phyloP scores from a whole-genome alignment of 2,888 invertebrate species.

The Drosophila subquinaria region DNA sequence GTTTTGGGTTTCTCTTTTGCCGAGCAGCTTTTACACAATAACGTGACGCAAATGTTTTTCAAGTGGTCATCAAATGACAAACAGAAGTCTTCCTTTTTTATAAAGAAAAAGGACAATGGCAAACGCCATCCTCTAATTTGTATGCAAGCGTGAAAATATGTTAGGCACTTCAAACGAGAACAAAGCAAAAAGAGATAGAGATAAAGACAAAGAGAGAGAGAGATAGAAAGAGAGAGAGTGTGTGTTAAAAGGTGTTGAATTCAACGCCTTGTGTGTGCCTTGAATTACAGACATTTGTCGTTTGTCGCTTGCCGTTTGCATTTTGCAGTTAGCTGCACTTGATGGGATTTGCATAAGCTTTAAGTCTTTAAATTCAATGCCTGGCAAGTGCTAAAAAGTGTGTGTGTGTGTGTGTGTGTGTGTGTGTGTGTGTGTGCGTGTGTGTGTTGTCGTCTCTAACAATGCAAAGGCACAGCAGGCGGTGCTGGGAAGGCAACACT shows the following conservation, averaged over 20 bases:
- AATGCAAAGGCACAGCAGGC: slow-evolving; percentile 35
- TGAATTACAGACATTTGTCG: slow-evolving; percentile 55
- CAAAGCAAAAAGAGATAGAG: background rate
- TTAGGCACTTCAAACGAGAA: slow-evolving; percentile 35
- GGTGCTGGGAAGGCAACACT: slow-evolving; percentile 54
- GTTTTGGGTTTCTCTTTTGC: slow-evolving; percentile 31
- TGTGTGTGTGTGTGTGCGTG: slow-evolving; percentile 1
- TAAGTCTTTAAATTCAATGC: slow-evolving; percentile 69
- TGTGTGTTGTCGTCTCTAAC: slow-evolving; percentile 9
- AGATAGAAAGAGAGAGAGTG: background rate
- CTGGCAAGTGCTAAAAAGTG: background rate
- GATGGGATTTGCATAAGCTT: slow-evolving; percentile 58
- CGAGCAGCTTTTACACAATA: slow-evolving; percentile 37
- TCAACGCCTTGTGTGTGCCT: slow-evolving; percentile 50
- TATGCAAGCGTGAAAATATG: slow-evolving; percentile 50
- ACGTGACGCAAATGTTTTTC: slow-evolving; percentile 64
- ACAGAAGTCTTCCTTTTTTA: slow-evolving; percentile 32
- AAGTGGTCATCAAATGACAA: slow-evolving; percentile 72
- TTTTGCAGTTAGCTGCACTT: slow-evolving; percentile 38
- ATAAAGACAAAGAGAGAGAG: background rate
- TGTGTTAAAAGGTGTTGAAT: slow-evolving; percentile 66
- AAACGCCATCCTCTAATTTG: slow-evolving; percentile 49
- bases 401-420: slow-evolving; percentile 1
- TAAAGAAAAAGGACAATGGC: slow-evolving; percentile 27
- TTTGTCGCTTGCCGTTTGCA: slow-evolving; percentile 27